Base-by-base conservation (phyloP, 2,113 vertebrate genomes). In the Myrmecophaga tridactyla region DNA sequence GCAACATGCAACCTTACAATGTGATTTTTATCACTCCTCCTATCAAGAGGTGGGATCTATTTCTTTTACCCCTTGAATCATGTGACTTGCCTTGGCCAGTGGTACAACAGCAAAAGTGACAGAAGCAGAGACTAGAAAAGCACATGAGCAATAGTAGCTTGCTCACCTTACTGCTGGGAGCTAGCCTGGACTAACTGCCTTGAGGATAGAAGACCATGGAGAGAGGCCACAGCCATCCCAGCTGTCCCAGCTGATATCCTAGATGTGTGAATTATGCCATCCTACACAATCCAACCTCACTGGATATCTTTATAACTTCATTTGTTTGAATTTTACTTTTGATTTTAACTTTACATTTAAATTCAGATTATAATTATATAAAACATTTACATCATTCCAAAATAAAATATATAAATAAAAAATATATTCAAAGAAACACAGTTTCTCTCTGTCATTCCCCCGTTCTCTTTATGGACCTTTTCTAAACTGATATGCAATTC, bases 291-390 rank as follows among this genome's bases (percentile, higher is more conserved):
- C 18, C 36, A 29, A 58, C 65, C 84, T 41, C 51, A 41, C 18
- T 86, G 80, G 31, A 76, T 56, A 41, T 81, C 25, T 62, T 93
- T 93, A 80, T 56, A 60, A 85, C 63, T 56, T 53, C 29, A 72
- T 73, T 73, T 92, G 51, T 76, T 90, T 84, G 31, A 27, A 75
- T 70, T 92, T 91, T 46, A 89, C 80, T 76, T 76, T 94, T 94
- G 80, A 75, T 70, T 92, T 91, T 56, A 89, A 80, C 70, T 76
- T 94, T 95, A 84, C 17, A 63, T 69, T 51, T 62, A 75, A 76
- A 62, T 78, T 87, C 88, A 60, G 62, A 25, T 77, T 63, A 62
- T 86, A 14, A 76, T 72, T 84, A 48, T 77, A 34, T 69, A 60
- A 89, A 73, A 67, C 36, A 63, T 87, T 67, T 65, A 53, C 39